Evolutionary conservation across 2,888 invertebrate genomes (phyloP), one percentile per base, ranked within the genome.

Genomic region (Hirtodrosophila duncani): DNA sequence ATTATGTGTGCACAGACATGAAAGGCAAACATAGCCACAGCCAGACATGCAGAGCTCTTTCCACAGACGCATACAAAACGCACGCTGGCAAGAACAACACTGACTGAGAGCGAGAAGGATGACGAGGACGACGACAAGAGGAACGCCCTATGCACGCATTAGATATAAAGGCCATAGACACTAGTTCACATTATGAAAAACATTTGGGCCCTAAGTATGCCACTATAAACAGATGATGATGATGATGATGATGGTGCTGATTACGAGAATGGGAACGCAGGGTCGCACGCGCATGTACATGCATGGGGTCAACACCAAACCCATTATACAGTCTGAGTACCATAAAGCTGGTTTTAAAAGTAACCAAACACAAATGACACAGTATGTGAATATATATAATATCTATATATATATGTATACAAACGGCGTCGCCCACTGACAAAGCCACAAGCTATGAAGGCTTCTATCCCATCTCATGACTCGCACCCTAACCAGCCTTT

Each of bases 111-210:
- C 29, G n/a, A n/a, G n/a, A n/a, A n/a, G n/a, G 20, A 20, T 3
- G 20, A 6, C 4, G 20, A 20, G 20, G 20, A 5, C 3, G 20
- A 20, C 4, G 20, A n/a, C 42, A 24, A 48, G 53, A 13, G 44
- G 46, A 48, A 33, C 56, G 29, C 39, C 48, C 52, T 52, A 49
- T 14, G 59, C 50, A 63, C 51, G 55, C 67, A 77, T 63, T 57
- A 63, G 37, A 53, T 68, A 67, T 69, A 70, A 67, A 67, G 53
- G 49, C 66, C 67, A 48, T 57, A 63, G 59, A 71, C 78, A 71
- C 68, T 68, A 62, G 74, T 55, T 50, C 48, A 53, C 59, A 67
- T 57, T 63, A 71, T 72, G 56, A 53, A 67, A 63, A 71, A 72
- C 56, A 41, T 45, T 60, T 53, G 39, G 45, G 49, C n/a, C n/a